Evolutionary conservation across 2,113 vertebrate species (phyloP), one percentile per base, ranked within the genome.

Genomic region (Myocastor coypus): DNA sequence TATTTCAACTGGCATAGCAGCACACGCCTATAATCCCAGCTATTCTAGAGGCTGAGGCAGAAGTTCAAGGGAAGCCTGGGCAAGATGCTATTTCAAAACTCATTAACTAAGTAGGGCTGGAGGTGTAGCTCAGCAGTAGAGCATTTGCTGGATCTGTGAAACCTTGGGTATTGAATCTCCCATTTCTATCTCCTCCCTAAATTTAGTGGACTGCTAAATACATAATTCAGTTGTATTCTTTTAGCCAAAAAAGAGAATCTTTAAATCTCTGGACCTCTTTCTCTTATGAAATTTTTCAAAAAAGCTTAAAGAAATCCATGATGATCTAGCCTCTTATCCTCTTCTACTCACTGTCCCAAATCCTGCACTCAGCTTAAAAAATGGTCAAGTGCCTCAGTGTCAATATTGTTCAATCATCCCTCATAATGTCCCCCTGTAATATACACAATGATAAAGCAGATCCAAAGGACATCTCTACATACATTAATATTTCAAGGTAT

Each of bases 161-260:
- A 75, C 71, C 22, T 42, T 42, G 40, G 24, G 22, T 77, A 46
- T 16, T 28, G 40, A 77, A 30, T 24, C 40, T 22, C 73, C 73
- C 40, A 42, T 46, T 77, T 77, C 40, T 75, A 40, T 13, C 30
- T 26, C 52, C 52, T 55, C 13, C 63, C 63, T 16, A 42, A 77
- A 46, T 26, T 77, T 26, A 77, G 40, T 77, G 26, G 42, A 46
- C 42, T 46, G 81, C 50, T 84, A 84, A 93, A 86, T 83, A 90
- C 24, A 86, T 71, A 95, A 68, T 83, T 92, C n/a, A 96, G 88
- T 0, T 88, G 17, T 50, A 66, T 75, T 93, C 69, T 94, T 81
- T 59, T 24, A 82, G 40, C 52, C 91, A 94, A 73, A 24, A 87
- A 52, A 93, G 42, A 87, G 2, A 61, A 92, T 77, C 52, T 52